phyloP scores from a whole-genome alignment of 2,888 invertebrate species.

The Eueremaeus valkanovi region DNA sequence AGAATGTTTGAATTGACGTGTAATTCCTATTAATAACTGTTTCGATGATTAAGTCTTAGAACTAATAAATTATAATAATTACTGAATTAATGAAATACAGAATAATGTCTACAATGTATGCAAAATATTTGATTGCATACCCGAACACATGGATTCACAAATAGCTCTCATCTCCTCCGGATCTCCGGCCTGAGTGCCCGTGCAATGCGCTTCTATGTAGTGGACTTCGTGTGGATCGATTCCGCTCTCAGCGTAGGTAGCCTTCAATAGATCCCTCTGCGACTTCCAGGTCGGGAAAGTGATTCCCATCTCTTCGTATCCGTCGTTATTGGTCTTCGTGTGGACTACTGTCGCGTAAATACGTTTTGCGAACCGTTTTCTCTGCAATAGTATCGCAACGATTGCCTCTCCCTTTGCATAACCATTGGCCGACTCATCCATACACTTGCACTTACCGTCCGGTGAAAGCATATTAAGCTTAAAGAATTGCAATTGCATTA shows the following conservation, averaged over 20 bases:
- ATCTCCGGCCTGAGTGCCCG: slow-evolving; percentile 58
- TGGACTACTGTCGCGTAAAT: slow-evolving; percentile 55
- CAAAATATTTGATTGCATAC: no score
- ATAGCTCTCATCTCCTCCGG: slow-evolving; percentile 58
- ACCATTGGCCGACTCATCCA: slow-evolving; percentile 67
- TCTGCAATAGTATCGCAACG: slow-evolving; percentile 75
- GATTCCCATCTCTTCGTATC: slow-evolving; percentile 56
- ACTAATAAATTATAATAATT: no score
- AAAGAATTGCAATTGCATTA: slow-evolving; percentile 56
- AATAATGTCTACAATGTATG: no score
- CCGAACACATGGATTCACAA: slow-evolving; percentile 48
- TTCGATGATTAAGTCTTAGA: no score
- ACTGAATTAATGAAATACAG: no score
- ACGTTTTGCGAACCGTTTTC: slow-evolving; percentile 56
- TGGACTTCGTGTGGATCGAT: slow-evolving; percentile 54
- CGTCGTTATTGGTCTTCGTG: slow-evolving; percentile 58
- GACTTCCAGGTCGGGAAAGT: slow-evolving; percentile 23
- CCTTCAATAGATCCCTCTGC: slow-evolving; percentile 55
- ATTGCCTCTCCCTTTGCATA: slow-evolving; percentile 87
- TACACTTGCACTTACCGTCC: slow-evolving; percentile 88
- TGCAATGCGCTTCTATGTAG: slow-evolving; percentile 59
- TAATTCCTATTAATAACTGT: no score
- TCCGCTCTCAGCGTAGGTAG: slow-evolving; percentile 46
- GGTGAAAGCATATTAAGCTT: slow-evolving; percentile 70
- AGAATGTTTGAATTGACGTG: no score